Percentiles rank a stretch among this genome's conserved stretches.
Conservation (phyloP, 2,888 invertebrate genomes). For the Dolichomitus sp. region DNA sequence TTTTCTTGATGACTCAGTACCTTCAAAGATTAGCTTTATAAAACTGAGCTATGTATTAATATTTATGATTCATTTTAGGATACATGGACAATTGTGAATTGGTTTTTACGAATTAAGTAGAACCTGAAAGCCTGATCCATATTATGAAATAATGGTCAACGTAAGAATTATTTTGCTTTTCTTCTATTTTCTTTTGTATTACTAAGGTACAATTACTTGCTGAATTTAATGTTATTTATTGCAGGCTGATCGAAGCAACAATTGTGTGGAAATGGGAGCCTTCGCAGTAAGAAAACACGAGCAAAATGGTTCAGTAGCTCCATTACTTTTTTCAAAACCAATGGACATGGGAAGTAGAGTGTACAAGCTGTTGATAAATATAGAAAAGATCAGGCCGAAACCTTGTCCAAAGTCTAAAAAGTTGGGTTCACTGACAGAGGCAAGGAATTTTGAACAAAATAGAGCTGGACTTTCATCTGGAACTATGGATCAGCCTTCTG, state of each 20-base stretch:
- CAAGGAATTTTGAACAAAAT: slow-evolving; percentile 49
- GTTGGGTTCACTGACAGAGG: slow-evolving; percentile 25
- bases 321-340: slow-evolving; percentile 37
- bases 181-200: not conserved
- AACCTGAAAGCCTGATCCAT: not conserved
- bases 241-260: slow-evolving; percentile 44
- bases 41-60: not conserved
- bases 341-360: slow-evolving; percentile 56
- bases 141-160: slow-evolving; percentile 47
- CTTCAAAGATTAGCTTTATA: not conserved
- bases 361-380: slow-evolving; percentile 79
- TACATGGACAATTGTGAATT: not conserved
- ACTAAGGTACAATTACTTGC: not conserved
- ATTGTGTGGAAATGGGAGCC: slow-evolving; percentile 50
- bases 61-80: slow-evolving; percentile 6
- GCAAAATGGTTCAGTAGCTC: slow-evolving; percentile 37
- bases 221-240: not conserved
- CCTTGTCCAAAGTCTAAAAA: slow-evolving; percentile 77
- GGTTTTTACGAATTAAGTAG: not conserved
- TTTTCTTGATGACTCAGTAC: too few relatives aligned
- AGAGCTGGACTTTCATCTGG: slow-evolving; percentile 62
- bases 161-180: slow-evolving; percentile 30
- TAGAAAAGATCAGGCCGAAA: slow-evolving; percentile 78
- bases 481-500: slow-evolving; percentile 32
- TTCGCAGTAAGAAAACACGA: slow-evolving; percentile 15